phyloP scores from a whole-genome alignment of 2,797 vertebrate species.

The Hypotaenidia philippensis region DNA sequence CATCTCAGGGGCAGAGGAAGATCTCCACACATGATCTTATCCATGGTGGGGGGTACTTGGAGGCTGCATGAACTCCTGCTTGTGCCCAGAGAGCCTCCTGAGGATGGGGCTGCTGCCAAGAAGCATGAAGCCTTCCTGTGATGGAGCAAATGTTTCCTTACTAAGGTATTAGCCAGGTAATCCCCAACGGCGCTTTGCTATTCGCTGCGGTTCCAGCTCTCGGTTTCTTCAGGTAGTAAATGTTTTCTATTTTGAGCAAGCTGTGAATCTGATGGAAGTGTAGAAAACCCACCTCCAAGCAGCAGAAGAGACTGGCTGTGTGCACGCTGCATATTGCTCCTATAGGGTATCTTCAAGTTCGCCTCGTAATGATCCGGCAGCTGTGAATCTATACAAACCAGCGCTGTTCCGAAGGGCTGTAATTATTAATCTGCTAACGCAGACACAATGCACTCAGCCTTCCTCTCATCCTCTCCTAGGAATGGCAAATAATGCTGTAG shows the following conservation, averaged over 20 bases:
- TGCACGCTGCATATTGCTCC: neutral
- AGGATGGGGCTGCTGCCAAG: accelerated
- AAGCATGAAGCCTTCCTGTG: accelerated
- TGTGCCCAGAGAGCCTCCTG: neutral
- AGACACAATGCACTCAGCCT: constrained; percentile 45
- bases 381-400: neutral
- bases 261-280: constrained; percentile 8
- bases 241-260: constrained; percentile 16
- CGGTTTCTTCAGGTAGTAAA: neutral
- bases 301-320: neutral
- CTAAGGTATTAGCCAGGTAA: neutral
- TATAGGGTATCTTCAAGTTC: neutral
- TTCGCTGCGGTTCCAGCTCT: neutral
- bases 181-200: accelerated
- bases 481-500: neutral
- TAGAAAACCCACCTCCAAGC: neutral
- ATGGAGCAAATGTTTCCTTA: accelerated
- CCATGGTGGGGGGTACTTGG: accelerated
- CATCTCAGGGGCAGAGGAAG: neutral
- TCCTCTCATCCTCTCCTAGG: constrained; percentile 39
- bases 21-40: neutral
- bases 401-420: constrained; percentile 15
- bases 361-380: neutral
- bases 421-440: constrained; percentile 52
- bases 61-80: accelerated